Conservation (phyloP, 2,888 invertebrate genomes). For the Lasioglossum oenotherae region DNA sequence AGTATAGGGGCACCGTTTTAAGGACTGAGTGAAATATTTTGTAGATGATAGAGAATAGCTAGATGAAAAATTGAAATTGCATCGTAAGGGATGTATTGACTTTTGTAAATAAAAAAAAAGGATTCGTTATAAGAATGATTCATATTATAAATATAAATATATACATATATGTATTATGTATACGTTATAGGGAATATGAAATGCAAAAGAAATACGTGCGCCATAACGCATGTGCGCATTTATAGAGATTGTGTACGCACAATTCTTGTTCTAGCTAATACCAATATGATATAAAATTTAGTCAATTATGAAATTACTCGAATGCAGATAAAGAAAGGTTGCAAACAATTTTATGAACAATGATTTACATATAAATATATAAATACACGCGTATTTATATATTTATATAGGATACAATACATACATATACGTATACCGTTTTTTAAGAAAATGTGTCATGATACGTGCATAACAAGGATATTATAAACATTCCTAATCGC, state of each 20-base stretch:
- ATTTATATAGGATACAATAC: conserved; percentile 38
- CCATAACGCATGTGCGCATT: conserved; percentile 67
- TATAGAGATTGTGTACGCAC: conserved; percentile 70
- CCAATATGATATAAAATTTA: conserved; percentile 76
- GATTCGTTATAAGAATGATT: conserved; percentile 71
- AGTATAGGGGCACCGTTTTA: conserved; percentile 41
- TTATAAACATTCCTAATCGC: conserved; percentile 58
- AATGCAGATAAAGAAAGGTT: conserved; percentile 49
- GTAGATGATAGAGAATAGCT: conserved; percentile 76
- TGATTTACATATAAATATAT: conserved; percentile 48
- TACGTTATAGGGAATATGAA: conserved; percentile 28
- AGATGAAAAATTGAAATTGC: conserved; percentile 74
- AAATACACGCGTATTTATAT: conserved; percentile 50
- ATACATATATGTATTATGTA: conserved; percentile 65
- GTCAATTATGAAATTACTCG: conserved; percentile 79
- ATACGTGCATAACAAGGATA: conserved; percentile 48
- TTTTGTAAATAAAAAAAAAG: conserved; percentile 77
- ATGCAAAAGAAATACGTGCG: conserved; percentile 41
- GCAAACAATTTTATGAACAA: conserved; percentile 70
- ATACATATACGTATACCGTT: conserved; percentile 65
- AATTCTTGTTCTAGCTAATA: conserved; percentile 74
- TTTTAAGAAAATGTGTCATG: conserved; percentile 65
- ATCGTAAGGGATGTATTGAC: conserved; percentile 64
- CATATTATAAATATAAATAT: conserved; percentile 64
- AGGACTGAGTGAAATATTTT: conserved; percentile 79